Base-by-base conservation (phyloP, 2,888 invertebrate genomes). In the Thera britannica region DNA sequence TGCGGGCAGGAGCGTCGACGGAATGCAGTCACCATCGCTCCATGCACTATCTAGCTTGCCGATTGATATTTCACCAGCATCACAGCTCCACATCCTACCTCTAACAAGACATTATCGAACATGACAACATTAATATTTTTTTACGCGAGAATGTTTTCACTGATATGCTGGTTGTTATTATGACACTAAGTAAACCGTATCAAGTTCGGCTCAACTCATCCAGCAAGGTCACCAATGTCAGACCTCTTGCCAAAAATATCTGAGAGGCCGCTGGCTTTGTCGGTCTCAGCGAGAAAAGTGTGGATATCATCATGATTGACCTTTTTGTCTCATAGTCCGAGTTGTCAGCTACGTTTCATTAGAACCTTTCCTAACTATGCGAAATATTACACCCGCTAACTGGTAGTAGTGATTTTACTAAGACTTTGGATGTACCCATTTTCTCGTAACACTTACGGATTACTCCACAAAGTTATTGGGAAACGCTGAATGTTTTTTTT, bases 21-120 rank as follows among this genome's bases (percentile, higher is more conserved):
- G 92, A 93, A 93, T 93, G 93, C 92, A 93, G 92, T 90, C 89
- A 90, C 90, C 90, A 89, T 81, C 85, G 88, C 87, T 86, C 87
- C 83, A 83, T 88, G 88, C 87, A 89, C 87, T 83, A 80, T 83
- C 81, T 81, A 79, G 83, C 86, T 83, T 83, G 83, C 81, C 85
- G 88, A 89, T 90, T 90, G 88, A 90, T 89, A 86, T 86, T 81
- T 84, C 81, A 83, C 52, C 61, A 81, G 12, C 56, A 12, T 41
- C 2, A 8, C 49, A 34, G 23, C 9, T 52, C 34, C 34, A 34
- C 23, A 7, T 51, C 11, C 34, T 51, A 23, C 23, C 23, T 34
- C 23, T 23, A 7, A 51, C 7, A 48, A 9, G 46, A 46, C 7
- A 46, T 46, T 5, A 38, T 5, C 44, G 38, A 38, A 5, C 44